Evolutionary conservation across 2,797 vertebrate genomes (phyloP), one percentile per base, ranked within the genome.

Genomic region (Bradypodion pumilum): DNA sequence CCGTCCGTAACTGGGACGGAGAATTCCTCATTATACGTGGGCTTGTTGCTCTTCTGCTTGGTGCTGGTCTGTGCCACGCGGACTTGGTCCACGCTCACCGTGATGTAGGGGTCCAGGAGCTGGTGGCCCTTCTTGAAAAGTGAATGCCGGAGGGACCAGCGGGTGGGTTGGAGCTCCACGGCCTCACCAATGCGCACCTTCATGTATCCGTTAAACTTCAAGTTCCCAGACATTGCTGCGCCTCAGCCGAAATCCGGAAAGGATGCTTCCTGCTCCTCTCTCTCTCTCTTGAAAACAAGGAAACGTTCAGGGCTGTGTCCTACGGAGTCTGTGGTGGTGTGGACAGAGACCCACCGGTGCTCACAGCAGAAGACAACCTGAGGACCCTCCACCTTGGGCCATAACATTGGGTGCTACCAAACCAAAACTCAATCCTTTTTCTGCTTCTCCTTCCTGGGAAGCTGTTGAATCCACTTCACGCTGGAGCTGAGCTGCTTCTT

Each of bases 1-100:
- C 97, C 98, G 63, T 97, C 93, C 72, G 90, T 97, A 60, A 99
- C 97, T 44, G 96, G 96, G 46, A 97, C 93, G 46, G 95, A 96
- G 95, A 99, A 99, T 92, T 99, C 98, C 94, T 99, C 98, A 79
- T 99, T 99, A 95, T 97, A 99, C 0, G 98, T 99, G 78, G 98
- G 98, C 65, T 94, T 96, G 96, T 97, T 99, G 91, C 97, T 99
- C 92, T 98, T 98, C 94, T 98, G 98, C 85, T 99, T 99, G 90
- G 97, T 97, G 93, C 96, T 97, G 13, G 98, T 99, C 87, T 98
- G 98, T 70, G 98, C 98, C 1, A 99, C 96, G 21, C 98, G 97
- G 83, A 90, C 94, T 90, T 99, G 97, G 94, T 99, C 98, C 94
- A 99, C 98, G 89, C 98, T 99, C 89, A 99, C 94, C 12, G 98